phyloP scores from a whole-genome alignment of 2,888 invertebrate genomes.

The Epinotia brunnichana region DNA sequence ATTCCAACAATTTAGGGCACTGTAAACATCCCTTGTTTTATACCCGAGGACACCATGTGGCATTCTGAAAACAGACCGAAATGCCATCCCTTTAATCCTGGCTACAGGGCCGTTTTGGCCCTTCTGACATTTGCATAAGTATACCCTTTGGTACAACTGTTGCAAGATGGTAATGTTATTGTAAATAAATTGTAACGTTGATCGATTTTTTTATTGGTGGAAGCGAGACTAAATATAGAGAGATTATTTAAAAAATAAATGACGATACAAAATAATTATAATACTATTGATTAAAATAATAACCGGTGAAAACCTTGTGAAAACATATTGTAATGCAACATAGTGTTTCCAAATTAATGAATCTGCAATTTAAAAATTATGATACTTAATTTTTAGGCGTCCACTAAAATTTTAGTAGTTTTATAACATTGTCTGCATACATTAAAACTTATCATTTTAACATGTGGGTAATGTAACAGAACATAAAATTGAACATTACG shows the following conservation, averaged over 20 bases:
- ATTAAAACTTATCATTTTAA: background rate
- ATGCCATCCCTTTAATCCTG: constrained; percentile 71
- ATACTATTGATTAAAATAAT: too few species aligned
- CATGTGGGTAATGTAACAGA: background rate
- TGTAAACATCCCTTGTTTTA: constrained; percentile 60
- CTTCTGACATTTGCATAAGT: constrained; percentile 80
- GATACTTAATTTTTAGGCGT: too few species aligned
- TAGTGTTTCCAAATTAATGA: too few species aligned
- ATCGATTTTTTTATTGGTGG: background rate
- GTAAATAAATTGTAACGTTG: constrained; percentile 60
- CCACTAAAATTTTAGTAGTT: too few species aligned
- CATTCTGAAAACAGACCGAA: constrained; percentile 73
- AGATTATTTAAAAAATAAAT: too few species aligned
- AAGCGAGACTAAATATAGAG: too few species aligned
- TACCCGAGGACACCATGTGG: constrained; percentile 73
- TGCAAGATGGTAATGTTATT: constrained; percentile 72
- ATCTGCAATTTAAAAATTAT: too few species aligned
- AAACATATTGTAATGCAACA: too few species aligned
- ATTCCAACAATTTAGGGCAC: constrained; percentile 32
- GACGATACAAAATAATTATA: too few species aligned
- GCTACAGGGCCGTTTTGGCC: constrained; percentile 64
- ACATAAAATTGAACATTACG: constrained; percentile 31
- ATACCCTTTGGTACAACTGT: constrained; percentile 59
- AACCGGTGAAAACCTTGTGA: too few species aligned
- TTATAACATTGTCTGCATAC: too few species aligned